These are phyloP conservation scores for Dasysyrphus tricinctus DNA, from an alignment of 2,888 invertebrate genomes.

Conservation along the genomic window DNA sequence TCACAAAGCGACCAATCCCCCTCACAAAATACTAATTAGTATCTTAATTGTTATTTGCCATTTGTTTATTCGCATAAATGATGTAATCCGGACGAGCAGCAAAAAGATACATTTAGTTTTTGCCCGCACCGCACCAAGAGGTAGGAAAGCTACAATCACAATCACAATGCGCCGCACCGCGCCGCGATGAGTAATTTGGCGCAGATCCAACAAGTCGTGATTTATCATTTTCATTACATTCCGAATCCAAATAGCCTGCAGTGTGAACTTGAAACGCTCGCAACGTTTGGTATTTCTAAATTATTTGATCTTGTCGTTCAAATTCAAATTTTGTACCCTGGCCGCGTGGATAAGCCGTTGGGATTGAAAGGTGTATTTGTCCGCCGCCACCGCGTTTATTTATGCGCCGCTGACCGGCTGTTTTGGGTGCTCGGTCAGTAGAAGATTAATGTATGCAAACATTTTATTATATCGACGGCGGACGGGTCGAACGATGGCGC, in stretches of 20 bases:
- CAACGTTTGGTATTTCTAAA: constrained; percentile 42
- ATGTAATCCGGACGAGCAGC: constrained; percentile 58
- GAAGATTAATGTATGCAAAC: constrained; percentile 48
- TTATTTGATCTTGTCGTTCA: constrained; percentile 56
- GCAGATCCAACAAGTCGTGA: constrained; percentile 57
- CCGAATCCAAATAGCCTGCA: constrained; percentile 16
- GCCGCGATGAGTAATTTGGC: constrained; percentile 60
- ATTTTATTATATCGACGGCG: constrained; percentile 5
- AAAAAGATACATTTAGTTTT: constrained; percentile 23
- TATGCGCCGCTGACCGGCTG: constrained; percentile 17
- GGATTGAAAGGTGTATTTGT: constrained; percentile 43
- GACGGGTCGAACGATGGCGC: constrained; percentile 48
- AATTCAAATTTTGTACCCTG: constrained; percentile 48
- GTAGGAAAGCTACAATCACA: constrained; percentile 5
- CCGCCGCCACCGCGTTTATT: constrained; percentile 15
- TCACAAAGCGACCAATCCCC: constrained; percentile 37
- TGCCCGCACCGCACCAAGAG: neutral
- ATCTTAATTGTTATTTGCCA: constrained; percentile 64
- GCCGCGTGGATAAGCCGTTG: constrained; percentile 40
- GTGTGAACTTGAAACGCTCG: constrained; percentile 66
- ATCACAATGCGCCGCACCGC: constrained; percentile 24
- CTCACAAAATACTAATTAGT: constrained; percentile 63
- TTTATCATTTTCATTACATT: constrained; percentile 58
- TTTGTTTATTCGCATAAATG: constrained; percentile 61
- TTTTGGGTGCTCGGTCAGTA: constrained; percentile 32